Evolutionary conservation across 2,888 invertebrate genomes (phyloP), one percentile per base, ranked within the genome.

Genomic region (Tromatobia lineatoria): DNA sequence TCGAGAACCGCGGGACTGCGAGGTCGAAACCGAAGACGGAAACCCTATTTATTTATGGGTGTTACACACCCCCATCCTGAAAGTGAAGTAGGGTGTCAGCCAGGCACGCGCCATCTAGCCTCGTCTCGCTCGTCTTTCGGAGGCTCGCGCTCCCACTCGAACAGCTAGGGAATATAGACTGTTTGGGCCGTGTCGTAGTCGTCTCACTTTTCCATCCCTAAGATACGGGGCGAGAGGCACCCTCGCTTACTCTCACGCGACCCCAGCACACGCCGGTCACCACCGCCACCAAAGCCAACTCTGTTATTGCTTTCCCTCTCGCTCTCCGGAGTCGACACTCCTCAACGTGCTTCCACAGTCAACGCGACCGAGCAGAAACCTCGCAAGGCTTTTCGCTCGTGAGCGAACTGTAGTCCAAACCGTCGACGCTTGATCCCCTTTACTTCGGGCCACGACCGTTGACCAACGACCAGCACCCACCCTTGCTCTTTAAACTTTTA

Each of bases 1-100:
- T 85, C 69, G 73, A 82, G 81, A 78, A 85, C 66, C 71, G 50
- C 54, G 73, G 23, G 50, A n/a, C 61, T 66, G 86, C 80, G 88
- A 42, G 89, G 88, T 38, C 38, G 64, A 64, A 89, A 90, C 90
- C 90, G 88, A 91, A 92, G 92, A 92, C 90, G 92, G 91, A 93
- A 92, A 89, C 90, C 91, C 91, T 91, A 92, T 92, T 93, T 93
- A 93, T 93, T 93, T 93, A 93, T 91, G 93, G 91, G 89, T 89
- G 91, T 90, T 90, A 91, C 90, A 86, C 82, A 89, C 90, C 90
- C 80, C 70, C 66, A 59, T 83, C 88, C 90, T 90, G 90, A 90
- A 92, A 92, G 89, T 90, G 89, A 90, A 92, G 91, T 88, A 90
- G 91, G 90, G 89, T 90, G 91, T 88, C 88, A 87, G 90, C 90